These are phyloP conservation scores for Sphaeridia pumilis DNA, from an alignment of 2,888 invertebrate species.

Conservation along the genomic window DNA sequence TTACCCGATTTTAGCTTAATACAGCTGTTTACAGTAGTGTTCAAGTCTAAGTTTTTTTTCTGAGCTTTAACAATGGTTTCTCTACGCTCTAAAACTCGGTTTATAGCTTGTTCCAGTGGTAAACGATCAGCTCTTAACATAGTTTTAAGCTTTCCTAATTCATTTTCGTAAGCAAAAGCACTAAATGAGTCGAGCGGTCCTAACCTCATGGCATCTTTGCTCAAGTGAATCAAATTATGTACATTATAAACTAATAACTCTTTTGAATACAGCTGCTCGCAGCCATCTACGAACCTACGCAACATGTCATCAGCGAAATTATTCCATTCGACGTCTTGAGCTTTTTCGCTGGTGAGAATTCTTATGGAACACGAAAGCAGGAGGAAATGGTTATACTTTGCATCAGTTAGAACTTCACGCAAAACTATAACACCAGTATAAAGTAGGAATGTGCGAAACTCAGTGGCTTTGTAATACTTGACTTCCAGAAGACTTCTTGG, in stretches of 20 bases:
- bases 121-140: background rate
- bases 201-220: background rate
- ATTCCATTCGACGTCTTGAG: background rate
- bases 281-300: background rate
- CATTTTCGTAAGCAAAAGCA: slow-evolving; percentile 3
- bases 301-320: background rate
- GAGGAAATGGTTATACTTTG: background rate
- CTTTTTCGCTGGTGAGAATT: background rate
- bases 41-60: too few species aligned
- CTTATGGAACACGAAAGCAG: background rate
- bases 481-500: slow-evolving; percentile 2
- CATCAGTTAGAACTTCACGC: background rate
- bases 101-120: background rate
- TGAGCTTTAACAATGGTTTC: too few species aligned
- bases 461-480: slow-evolving; percentile 4
- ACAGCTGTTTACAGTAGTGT: too few species aligned
- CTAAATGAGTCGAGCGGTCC: slow-evolving; percentile 1
- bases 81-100: background rate
- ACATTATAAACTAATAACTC: too few species aligned
- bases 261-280: background rate
- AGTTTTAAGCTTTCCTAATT: background rate
- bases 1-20: too few species aligned
- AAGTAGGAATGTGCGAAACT: slow-evolving; percentile 8
- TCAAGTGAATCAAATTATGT: background rate
- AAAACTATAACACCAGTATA: slow-evolving; percentile 1